A percentile compares a stretch with the other conserved stretches of the same genome.
These are phyloP conservation scores for Campoletis sonorensis DNA, from an alignment of 1,140 invertebrate species.

Conservation along the genomic window DNA sequence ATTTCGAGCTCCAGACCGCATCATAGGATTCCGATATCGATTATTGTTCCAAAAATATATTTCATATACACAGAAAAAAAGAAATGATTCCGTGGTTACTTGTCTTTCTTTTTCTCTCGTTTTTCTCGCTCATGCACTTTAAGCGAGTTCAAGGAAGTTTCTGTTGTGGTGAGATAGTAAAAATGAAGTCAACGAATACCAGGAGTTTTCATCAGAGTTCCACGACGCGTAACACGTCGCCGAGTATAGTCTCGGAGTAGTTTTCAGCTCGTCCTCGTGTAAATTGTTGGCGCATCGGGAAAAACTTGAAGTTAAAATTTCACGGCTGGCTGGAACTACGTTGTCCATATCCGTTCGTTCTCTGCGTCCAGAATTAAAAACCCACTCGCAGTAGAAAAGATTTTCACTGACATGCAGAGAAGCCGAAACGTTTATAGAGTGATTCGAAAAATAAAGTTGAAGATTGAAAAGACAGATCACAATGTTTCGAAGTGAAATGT, in stretches of 20 bases:
- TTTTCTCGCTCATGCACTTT: neutral
- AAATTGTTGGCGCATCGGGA: neutral
- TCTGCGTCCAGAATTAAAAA: neutral
- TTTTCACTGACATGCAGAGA: too few species aligned
- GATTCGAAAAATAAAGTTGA: neutral
- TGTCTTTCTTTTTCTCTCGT: neutral
- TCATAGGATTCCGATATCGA: too few species aligned
- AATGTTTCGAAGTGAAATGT: neutral
- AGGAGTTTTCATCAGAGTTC: slow-evolving; percentile 4
- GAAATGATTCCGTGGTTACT: slow-evolving; percentile 36
- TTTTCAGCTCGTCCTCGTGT: neutral
- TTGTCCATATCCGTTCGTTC: neutral
- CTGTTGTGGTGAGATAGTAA: neutral
- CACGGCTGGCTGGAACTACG: slow-evolving; percentile 29
- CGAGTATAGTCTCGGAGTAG: slow-evolving; percentile 4
- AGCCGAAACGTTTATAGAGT: neutral
- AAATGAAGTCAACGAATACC: neutral
- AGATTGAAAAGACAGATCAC: too few species aligned
- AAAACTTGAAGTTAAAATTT: neutral
- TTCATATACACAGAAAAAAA: too few species aligned
- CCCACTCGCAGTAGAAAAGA: too few species aligned
- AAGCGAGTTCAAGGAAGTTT: neutral
- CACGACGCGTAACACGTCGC: slow-evolving; percentile 2
- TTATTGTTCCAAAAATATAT: too few species aligned
- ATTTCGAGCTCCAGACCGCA: too few species aligned